Conservation (phyloP, 2,888 invertebrate species). For the Orgyia antiqua region DNA sequence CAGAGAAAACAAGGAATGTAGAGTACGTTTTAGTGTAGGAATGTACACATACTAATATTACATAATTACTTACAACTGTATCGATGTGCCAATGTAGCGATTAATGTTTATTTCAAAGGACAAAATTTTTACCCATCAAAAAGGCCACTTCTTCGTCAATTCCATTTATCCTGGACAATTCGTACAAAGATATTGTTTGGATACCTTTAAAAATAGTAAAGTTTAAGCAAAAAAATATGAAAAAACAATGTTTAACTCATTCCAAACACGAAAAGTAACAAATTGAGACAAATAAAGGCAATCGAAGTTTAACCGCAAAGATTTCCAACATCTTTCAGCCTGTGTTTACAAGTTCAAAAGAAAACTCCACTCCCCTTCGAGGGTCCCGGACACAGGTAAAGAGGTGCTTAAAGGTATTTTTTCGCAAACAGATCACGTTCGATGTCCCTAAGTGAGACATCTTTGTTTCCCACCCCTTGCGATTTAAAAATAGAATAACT, state of each 20-base stretch:
- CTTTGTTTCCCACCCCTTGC: conserved; percentile 55
- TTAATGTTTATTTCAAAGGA: no score
- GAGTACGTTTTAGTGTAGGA: no score
- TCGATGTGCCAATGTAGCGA: no score
- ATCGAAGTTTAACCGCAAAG: conserved; percentile 56
- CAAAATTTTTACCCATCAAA: no score
- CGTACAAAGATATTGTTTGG: no score
- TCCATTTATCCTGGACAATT: no score
- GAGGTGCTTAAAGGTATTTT: conserved; percentile 65
- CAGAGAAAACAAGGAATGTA: no score
- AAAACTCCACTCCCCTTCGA: conserved; percentile 42
- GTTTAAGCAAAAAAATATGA: conserved; percentile 1
- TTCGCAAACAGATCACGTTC: conserved; percentile 75
- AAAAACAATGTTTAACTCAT: conserved; percentile 28
- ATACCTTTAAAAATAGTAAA: no score
- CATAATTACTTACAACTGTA: no score
- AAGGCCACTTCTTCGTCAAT: no score
- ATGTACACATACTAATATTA: no score
- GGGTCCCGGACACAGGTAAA: conserved; percentile 48
- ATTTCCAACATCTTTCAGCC: conserved; percentile 58
- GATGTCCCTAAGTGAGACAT: conserved; percentile 71
- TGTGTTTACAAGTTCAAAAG: conserved; percentile 66
- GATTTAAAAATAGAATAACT: conserved; percentile 50
- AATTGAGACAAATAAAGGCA: conserved; percentile 46
- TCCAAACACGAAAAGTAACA: conserved; percentile 30